Evolutionary conservation across 2,797 vertebrate genomes (phyloP), one percentile per base, ranked within the genome.

Genomic region (Pipistrellus pipistrellus): DNA sequence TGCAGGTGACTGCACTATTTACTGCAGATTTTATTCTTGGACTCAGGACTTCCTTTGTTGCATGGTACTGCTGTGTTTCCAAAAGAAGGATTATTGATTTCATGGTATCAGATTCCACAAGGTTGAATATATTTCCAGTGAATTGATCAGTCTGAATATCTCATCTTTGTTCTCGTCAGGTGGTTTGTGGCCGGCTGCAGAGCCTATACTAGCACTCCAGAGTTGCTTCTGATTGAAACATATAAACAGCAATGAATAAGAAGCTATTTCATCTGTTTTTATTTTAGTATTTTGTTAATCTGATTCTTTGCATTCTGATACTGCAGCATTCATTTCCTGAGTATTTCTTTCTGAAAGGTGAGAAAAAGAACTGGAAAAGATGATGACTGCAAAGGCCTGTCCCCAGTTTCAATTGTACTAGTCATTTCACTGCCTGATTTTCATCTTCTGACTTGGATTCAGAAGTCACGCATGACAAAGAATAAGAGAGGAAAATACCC

Each of bases 401-500:
- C 38, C 83, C 15, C 8, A 1, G 13, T 87, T 93, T 80, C 78
- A 94, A 30, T 32, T 32, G 44, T 68, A 53, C 17, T 4, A 48
- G 27, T 90, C 38, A 78, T 91, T 76, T 77, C 85, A 68, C 73
- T 53, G 85, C 64, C 20, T 53, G 41, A 17, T 69, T 95, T 68
- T 96, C 72, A 69, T 77, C 41, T 90, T 82, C 72, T 94, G 38
- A 27, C 35, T 46, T 75, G 32, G 14, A 13, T 78, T 66, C 23
- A 59, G n/a, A 86, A 95, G 73, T 18, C 72, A 87, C 68, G 46
- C 4, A 1, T n/a, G 25, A 62, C 12, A 94, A 53, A 90, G 35
- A 75, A 71, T 32, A 55, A 69, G 72, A n/a, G 6, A 38, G 18
- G 46, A 46, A 27, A 59, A 38, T 72, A 46, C 0, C 1, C 18